Base-by-base conservation (phyloP, 2,888 invertebrate genomes). In the Spatulosminthurus flaviceps region DNA sequence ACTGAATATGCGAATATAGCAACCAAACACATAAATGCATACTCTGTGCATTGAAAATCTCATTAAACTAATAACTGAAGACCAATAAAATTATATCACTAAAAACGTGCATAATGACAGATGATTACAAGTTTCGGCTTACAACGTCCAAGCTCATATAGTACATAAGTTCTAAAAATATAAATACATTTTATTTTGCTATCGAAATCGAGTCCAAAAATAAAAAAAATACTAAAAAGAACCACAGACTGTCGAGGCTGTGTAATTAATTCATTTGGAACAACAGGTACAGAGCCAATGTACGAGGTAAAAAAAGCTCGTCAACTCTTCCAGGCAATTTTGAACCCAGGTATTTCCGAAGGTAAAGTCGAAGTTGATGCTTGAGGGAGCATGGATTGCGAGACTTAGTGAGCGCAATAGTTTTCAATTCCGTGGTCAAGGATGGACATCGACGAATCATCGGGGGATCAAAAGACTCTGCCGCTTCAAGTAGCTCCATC, bases 381-480 rank as follows among this genome's bases (percentile, higher is more conserved):
- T 92, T 89, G 82, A 94, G 88, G 0, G 92, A 89, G 79, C 93
- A 88, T 0, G 94, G 94, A 28, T 89, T 91, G 79, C 90, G 90
- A 13, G 93, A 92, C 4, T 91, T 89, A 80, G 91, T 89, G 75
- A 94, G 89, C 60, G 94, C 88, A 34, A 90, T 86, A 43, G 90
- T 88, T 86, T 92, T 92, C 87, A 94, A 93, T 13, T 89, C 89
- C 0, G 91, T 89, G 0, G 90, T 91, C 0, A 95, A 87, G 1
- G 90, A 89, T 76, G 90, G 91, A 86, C 93, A 93, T 84, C 94
- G 90, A 84, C 92, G 90, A 73, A 95, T 94, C 92, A 94, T 93
- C 86, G 93, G 92, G 0, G 92, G 90, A 86, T 94, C 94, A 87
- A 93, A 95, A 11, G 92, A 90, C 87, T 94, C 93, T 0, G 93